Conservation (phyloP, 2,113 vertebrate species). For the Mustelus asterias region DNA sequence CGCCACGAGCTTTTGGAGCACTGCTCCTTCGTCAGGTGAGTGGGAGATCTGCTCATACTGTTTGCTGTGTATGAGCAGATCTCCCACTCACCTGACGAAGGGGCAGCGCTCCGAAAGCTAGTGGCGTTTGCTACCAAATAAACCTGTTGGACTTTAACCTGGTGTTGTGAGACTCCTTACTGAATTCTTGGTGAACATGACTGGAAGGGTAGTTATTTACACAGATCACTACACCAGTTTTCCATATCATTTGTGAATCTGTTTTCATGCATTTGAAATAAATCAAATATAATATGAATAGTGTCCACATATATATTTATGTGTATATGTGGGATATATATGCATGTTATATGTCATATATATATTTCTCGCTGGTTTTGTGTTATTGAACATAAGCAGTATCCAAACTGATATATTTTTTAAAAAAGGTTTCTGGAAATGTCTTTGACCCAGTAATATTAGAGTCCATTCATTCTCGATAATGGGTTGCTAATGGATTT, state of each 20-base stretch:
- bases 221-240: neutral
- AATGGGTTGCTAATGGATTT: neutral
- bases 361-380: neutral
- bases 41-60: too few species aligned
- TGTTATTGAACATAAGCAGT: neutral
- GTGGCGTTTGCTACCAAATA: too few species aligned
- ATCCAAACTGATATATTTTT: neutral
- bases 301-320: neutral
- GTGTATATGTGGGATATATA: neutral
- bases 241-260: neutral
- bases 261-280: neutral
- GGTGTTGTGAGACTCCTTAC: too few species aligned
- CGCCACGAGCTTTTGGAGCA: too few species aligned
- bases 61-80: too few species aligned
- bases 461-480: neutral
- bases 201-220: neutral
- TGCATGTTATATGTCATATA: neutral
- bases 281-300: neutral
- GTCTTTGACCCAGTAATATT: neutral
- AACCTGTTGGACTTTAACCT: too few species aligned
- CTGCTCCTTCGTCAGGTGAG: too few species aligned
- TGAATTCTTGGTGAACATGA: neutral
- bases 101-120: too few species aligned
- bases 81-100: too few species aligned
- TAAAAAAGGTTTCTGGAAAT: neutral